phyloP scores from a whole-genome alignment of 2,888 invertebrate genomes.

The Lomographa bimaculata region DNA sequence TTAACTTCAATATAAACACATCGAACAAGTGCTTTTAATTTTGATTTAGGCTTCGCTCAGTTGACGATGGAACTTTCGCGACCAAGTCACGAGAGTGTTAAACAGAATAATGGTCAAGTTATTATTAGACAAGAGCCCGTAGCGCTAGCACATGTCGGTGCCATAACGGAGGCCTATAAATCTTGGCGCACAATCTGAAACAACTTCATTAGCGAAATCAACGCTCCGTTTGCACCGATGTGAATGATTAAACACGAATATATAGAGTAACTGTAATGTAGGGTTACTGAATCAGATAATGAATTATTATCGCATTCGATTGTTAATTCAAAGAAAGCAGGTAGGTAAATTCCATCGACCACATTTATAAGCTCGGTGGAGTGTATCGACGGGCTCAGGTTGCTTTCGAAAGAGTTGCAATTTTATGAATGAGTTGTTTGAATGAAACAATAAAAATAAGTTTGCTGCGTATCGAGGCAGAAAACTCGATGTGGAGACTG shows the following conservation, averaged over 20 bases:
- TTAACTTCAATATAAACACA: slow-evolving; percentile 26
- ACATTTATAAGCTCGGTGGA: slow-evolving; percentile 60
- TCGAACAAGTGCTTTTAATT: slow-evolving; percentile 40
- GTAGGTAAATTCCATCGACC: slow-evolving; percentile 41
- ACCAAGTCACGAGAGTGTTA: slow-evolving; percentile 60
- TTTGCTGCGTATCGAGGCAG: slow-evolving; percentile 53
- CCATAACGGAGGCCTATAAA: slow-evolving; percentile 66
- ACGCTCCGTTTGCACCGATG: slow-evolving; percentile 45
- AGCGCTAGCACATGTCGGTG: slow-evolving; percentile 67
- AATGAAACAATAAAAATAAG: slow-evolving; percentile 75
- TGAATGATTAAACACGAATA: slow-evolving; percentile 52
- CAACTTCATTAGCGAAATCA: slow-evolving; percentile 74
- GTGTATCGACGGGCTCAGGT: slow-evolving; percentile 63
- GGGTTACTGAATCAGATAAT: slow-evolving; percentile 43
- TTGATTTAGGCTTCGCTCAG: slow-evolving; percentile 55
- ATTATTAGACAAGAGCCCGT: slow-evolving; percentile 69
- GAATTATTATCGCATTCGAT: slow-evolving; percentile 43
- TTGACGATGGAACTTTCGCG: too few species aligned
- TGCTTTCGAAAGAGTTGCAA: slow-evolving; percentile 69
- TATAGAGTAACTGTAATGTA: too few species aligned
- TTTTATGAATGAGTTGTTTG: slow-evolving; percentile 82
- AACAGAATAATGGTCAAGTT: slow-evolving; percentile 64
- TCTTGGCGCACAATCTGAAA: slow-evolving; percentile 65
- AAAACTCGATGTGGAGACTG: slow-evolving; percentile 48
- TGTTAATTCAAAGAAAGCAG: slow-evolving; percentile 45